These are phyloP conservation scores for Hermodice carunculata DNA, from an alignment of 2,888 invertebrate species.

Conservation along the genomic window DNA sequence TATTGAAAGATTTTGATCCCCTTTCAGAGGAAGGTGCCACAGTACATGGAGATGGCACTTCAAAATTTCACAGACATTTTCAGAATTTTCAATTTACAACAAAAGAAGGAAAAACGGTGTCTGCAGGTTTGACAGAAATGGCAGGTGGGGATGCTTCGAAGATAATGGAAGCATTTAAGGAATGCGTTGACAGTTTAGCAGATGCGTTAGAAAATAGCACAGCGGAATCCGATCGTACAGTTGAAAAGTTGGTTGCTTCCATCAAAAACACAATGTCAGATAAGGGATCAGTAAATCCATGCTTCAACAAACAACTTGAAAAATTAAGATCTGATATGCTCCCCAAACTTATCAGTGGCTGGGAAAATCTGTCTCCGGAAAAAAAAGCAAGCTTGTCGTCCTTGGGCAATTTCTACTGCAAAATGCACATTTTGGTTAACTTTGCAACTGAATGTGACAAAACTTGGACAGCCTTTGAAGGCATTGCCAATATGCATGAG, in stretches of 20 bases:
- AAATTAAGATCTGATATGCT: not conserved
- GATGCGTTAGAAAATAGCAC: not conserved
- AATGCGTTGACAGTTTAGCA: not conserved
- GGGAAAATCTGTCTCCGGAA: not conserved
- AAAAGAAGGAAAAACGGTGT: not conserved
- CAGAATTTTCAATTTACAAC: not conserved
- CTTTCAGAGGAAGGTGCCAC: too few relatives aligned
- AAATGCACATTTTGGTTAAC: constrained; percentile 30
- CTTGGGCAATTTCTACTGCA: constrained; percentile 10
- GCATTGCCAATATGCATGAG: too few relatives aligned
- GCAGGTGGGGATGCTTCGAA: not conserved
- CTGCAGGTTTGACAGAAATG: not conserved
- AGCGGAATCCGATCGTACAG: not conserved
- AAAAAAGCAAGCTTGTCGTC: not conserved
- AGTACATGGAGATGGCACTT: not conserved
- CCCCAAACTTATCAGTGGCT: not conserved
- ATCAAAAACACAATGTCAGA: constrained; percentile 9
- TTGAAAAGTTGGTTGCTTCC: not conserved
- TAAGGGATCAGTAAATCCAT: not conserved
- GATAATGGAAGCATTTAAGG: not conserved
- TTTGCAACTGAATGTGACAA: constrained; percentile 23
- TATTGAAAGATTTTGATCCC: too few relatives aligned
- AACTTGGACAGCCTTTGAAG: not conserved
- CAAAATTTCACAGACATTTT: not conserved
- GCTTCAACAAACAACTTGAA: not conserved